A percentile compares a stretch with the other conserved stretches of the same genome.
phyloP scores from a whole-genome alignment of 2,888 invertebrate genomes.

The Deilephila porcellus region DNA sequence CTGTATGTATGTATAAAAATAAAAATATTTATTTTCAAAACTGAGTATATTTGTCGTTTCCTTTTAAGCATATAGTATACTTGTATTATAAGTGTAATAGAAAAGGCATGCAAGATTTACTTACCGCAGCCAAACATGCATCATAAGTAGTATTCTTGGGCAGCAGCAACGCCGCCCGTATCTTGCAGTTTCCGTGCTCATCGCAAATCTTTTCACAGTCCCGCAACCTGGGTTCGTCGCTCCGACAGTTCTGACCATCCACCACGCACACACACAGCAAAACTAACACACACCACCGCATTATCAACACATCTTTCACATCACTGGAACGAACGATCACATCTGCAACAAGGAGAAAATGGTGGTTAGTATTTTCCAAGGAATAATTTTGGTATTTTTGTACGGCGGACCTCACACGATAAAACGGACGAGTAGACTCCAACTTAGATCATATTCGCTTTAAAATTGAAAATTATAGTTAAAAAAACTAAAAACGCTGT shows the following conservation, averaged over 20 bases:
- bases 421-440: no score
- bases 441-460: no score
- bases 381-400: not conserved
- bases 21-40: no score
- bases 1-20: no score
- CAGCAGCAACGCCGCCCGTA: constrained; percentile 87
- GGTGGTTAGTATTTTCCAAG: not conserved
- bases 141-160: constrained; percentile 84
- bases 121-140: constrained; percentile 82
- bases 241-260: constrained; percentile 68
- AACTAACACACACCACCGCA: constrained; percentile 61
- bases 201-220: constrained; percentile 81
- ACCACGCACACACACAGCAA: constrained; percentile 50
- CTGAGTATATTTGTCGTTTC: no score
- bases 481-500: no score
- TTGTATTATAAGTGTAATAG: not conserved
- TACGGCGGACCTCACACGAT: no score
- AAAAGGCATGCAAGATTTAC: constrained; percentile 43
- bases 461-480: no score
- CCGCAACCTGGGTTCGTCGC: constrained; percentile 63
- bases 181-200: constrained; percentile 80
- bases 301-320: constrained; percentile 44
- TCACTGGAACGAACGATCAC: constrained; percentile 19
- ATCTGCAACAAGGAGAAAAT: constrained; percentile 34
- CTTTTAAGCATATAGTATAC: no score